These are phyloP conservation scores for Chlorodrepanis virens DNA, from an alignment of 2,113 vertebrate species.

Conservation along the genomic window DNA sequence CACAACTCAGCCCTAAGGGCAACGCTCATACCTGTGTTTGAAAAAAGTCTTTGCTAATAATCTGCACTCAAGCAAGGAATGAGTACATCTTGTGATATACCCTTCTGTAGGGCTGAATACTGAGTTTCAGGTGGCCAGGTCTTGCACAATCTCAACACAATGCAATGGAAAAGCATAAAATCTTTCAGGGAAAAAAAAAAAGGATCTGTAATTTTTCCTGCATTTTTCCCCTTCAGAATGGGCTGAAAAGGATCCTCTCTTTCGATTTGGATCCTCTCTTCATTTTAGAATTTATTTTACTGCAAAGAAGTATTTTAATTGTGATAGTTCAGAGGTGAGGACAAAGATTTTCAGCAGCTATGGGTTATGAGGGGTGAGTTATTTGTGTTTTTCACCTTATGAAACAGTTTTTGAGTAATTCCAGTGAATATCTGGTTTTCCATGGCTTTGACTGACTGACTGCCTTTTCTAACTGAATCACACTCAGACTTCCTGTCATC, in stretches of 20 bases:
- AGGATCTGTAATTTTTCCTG: background rate
- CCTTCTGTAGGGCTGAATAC: background rate
- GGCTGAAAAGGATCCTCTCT: background rate
- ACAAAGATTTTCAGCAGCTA: background rate
- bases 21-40: background rate
- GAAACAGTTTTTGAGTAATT: background rate
- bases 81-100: background rate
- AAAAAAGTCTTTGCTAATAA: background rate
- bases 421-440: background rate
- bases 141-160: background rate
- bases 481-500: slow-evolving; percentile 1
- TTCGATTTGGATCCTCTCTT: background rate
- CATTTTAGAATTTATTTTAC: background rate
- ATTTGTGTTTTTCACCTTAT: background rate
- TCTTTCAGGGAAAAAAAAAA: background rate
- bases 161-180: background rate
- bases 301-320: background rate
- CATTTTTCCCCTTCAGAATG: background rate
- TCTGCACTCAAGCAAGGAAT: background rate
- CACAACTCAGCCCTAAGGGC: background rate
- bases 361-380: background rate
- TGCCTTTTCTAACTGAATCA: slow-evolving; percentile 15
- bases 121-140: background rate
- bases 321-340: background rate
- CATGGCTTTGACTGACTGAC: background rate